A percentile compares a stretch with the other conserved stretches of the same genome.
Evolutionary conservation across 2,113 vertebrate species (phyloP).

Genomic region (Oreamnos americanus): DNA sequence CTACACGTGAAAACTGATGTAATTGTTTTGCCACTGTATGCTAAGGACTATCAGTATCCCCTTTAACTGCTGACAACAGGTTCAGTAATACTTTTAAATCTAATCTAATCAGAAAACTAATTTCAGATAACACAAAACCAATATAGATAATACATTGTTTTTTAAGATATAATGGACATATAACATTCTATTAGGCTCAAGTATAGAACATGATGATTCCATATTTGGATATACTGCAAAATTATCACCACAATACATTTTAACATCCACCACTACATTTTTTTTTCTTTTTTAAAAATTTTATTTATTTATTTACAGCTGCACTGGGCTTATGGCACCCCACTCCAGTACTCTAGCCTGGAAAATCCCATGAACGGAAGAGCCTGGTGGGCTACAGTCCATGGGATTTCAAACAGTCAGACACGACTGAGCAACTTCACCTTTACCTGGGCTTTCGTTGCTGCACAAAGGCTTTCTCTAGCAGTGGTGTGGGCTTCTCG

Average conservation of each 20-base stretch:
- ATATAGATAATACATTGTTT: not conserved
- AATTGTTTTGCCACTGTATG: not conserved
- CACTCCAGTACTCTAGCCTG: no score
- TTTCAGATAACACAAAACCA: not conserved
- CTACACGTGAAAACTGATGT: not conserved
- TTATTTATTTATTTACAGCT: not conserved
- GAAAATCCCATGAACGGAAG: no score
- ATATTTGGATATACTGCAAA: not conserved
- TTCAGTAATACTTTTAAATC: not conserved
- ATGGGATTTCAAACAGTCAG: no score
- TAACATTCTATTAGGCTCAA: not conserved
- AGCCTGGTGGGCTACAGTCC: no score
- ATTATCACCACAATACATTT: not conserved
- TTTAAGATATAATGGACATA: not conserved
- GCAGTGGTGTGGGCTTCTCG: not conserved
- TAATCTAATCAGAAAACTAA: not conserved
- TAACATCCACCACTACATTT: not conserved
- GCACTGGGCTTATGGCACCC: not conserved
- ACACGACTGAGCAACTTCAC: no score
- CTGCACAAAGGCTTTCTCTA: not conserved
- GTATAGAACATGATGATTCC: not conserved
- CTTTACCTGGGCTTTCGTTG: not conserved
- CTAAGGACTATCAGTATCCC: not conserved
- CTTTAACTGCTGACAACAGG: not conserved
- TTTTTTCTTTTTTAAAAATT: not conserved